A percentile compares a stretch with the other conserved stretches of the same genome.
phyloP scores from a whole-genome alignment of 1,140 invertebrate genomes.

The Drosophila ogumai region DNA sequence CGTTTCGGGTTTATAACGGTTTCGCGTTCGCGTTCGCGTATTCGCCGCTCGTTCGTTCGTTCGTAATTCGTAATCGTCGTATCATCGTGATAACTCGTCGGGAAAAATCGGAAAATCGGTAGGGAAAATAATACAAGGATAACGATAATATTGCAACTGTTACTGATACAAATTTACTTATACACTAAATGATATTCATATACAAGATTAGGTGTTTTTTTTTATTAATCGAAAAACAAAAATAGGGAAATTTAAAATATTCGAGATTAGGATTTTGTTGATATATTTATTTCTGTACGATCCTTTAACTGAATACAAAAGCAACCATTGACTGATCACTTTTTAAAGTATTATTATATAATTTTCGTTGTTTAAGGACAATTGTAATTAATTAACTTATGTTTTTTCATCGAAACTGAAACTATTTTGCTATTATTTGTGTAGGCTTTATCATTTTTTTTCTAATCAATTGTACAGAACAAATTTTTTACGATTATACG shows the following conservation, averaged over 20 bases:
- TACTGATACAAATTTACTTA: conserved; percentile 77
- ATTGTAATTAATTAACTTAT: conserved; percentile 60
- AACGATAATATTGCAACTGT: conserved; percentile 70
- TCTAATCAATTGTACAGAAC: conserved; percentile 62
- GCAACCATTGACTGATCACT: conserved; percentile 79
- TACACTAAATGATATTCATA: conserved; percentile 63
- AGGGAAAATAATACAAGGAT: conserved; percentile 66
- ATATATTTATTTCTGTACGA: conserved; percentile 61
- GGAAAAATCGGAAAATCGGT: conserved; percentile 28
- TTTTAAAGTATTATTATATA: conserved; percentile 81
- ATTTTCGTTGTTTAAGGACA: conserved; percentile 71
- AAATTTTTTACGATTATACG: conserved; percentile 66
- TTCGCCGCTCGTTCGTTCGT: conserved; percentile 83
- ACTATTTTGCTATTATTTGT: conserved; percentile 53
- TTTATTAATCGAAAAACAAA: conserved; percentile 1
- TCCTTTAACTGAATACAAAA: conserved; percentile 62
- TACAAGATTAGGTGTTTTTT: conserved; percentile 61
- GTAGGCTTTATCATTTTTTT: conserved; percentile 43
- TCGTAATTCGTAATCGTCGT: conserved; percentile 59
- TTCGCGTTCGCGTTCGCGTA: conserved; percentile 84
- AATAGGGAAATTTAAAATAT: conserved; percentile 16
- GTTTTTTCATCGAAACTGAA: conserved; percentile 28
- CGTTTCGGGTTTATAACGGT: conserved; percentile 84
- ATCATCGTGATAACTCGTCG: conserved; percentile 64
- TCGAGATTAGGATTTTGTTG: conserved; percentile 73